Conservation (phyloP, 2,888 invertebrate genomes). For the Diloba caeruleocephala region DNA sequence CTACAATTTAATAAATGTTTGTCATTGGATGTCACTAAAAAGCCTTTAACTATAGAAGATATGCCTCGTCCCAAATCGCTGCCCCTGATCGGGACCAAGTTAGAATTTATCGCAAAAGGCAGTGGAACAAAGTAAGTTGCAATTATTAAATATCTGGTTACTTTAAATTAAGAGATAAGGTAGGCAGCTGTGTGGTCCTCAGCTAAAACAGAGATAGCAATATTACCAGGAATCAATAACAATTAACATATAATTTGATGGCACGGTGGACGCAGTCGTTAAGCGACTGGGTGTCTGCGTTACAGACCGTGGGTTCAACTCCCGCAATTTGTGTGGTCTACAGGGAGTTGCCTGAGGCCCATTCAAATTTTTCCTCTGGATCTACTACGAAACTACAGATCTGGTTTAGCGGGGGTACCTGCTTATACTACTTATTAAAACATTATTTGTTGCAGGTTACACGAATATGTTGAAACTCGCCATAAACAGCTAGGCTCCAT, state of each 20-base stretch:
- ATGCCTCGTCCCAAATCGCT: constrained; percentile 86
- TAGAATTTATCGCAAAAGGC: constrained; percentile 80
- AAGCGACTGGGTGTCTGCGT: too few relatives aligned
- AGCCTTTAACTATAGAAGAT: constrained; percentile 64
- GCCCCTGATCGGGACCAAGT: constrained; percentile 87
- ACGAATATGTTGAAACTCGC: constrained; percentile 92
- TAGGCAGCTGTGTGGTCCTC: too few relatives aligned
- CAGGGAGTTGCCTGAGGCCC: too few relatives aligned
- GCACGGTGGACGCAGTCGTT: too few relatives aligned
- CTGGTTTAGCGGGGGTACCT: too few relatives aligned
- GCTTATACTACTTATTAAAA: background rate
- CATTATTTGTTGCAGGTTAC: constrained; percentile 76
- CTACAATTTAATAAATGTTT: background rate
- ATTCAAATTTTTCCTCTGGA: too few relatives aligned
- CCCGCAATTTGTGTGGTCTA: too few relatives aligned
- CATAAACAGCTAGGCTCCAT: constrained; percentile 94
- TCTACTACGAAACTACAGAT: too few relatives aligned
- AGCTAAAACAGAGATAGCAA: too few relatives aligned
- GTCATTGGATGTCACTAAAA: constrained; percentile 26
- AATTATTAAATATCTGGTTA: background rate
- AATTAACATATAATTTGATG: too few relatives aligned
- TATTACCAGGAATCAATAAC: too few relatives aligned
- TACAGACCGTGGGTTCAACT: too few relatives aligned
- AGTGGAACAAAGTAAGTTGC: constrained; percentile 73
- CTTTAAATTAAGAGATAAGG: background rate